These are phyloP conservation scores for Falco cherrug DNA, from an alignment of 2,797 vertebrate species.

Conservation along the genomic window DNA sequence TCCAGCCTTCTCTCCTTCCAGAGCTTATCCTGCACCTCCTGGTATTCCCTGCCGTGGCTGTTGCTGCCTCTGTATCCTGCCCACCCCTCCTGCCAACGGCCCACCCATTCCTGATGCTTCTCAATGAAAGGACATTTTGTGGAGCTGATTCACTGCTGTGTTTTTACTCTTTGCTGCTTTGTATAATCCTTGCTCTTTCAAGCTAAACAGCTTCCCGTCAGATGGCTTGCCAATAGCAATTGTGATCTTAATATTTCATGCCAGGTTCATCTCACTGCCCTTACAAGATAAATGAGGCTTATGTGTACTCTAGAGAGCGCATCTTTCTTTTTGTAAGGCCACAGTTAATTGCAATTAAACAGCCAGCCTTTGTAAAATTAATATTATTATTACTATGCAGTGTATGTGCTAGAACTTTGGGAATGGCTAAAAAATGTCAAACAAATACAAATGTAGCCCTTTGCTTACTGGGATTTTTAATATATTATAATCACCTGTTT, in stretches of 20 bases:
- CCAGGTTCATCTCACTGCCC: slow-evolving; percentile 66
- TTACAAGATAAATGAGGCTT: slow-evolving; percentile 44
- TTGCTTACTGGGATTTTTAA: slow-evolving; percentile 28
- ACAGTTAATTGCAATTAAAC: slow-evolving; percentile 34
- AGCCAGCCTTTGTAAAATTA: neutral
- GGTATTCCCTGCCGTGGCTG: neutral
- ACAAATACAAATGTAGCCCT: neutral
- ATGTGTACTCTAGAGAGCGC: neutral
- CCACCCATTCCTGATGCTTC: neutral
- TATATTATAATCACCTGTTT: slow-evolving; percentile 72
- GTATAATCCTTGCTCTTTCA: slow-evolving; percentile 37
- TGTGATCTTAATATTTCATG: slow-evolving; percentile 70
- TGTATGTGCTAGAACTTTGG: neutral
- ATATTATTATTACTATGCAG: neutral
- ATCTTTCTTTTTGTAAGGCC: slow-evolving; percentile 3
- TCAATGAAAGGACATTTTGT: neutral
- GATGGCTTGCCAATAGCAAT: slow-evolving; percentile 70
- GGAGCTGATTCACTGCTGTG: slow-evolving; percentile 17
- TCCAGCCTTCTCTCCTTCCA: neutral
- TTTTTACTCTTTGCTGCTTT: slow-evolving; percentile 37
- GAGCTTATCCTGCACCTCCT: neutral
- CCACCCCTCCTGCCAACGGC: neutral
- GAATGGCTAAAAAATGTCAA: neutral
- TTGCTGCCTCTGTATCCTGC: neutral
- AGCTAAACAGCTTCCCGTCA: slow-evolving; percentile 50